phyloP scores from a whole-genome alignment of 2,797 vertebrate species.

The Clarias platycephalus region DNA sequence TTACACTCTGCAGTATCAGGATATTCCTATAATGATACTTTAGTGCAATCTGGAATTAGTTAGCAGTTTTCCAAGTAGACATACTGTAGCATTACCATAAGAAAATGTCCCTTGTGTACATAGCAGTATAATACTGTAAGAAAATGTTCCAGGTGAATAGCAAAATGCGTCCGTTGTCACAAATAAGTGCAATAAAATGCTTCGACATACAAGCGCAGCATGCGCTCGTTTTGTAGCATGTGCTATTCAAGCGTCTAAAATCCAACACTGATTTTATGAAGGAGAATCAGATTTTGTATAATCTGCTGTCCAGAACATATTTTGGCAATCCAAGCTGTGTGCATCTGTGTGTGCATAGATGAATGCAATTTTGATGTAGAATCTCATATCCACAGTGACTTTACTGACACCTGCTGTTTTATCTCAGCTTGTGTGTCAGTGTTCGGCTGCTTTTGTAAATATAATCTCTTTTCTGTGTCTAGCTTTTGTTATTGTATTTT shows the following conservation, averaged over 20 bases:
- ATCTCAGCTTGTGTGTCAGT: conserved; percentile 15
- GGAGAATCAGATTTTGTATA: conserved; percentile 29
- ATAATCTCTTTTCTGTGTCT: not conserved
- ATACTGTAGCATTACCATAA: no score
- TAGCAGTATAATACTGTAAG: not conserved
- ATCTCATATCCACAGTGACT: conserved; percentile 37
- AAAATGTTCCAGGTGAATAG: not conserved
- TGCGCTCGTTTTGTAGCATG: not conserved
- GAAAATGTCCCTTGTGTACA: not conserved
- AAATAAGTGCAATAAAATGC: not conserved
- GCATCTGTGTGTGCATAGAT: conserved; percentile 2
- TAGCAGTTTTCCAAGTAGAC: not conserved
- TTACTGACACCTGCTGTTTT: conserved; percentile 58
- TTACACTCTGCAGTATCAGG: not conserved
- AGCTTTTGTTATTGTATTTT: not conserved
- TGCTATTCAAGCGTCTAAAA: not conserved
- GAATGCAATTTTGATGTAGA: conserved; percentile 11
- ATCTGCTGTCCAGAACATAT: conserved; percentile 16
- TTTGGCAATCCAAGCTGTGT: not conserved
- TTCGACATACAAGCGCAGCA: not conserved
- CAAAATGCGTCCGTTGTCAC: not conserved
- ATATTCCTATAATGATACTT: not conserved
- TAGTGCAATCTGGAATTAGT: not conserved
- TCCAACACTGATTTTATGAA: conserved; percentile 19
- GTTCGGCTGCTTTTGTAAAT: not conserved